Evolutionary conservation across 2,113 vertebrate species (phyloP), one percentile per base, ranked within the genome.

Genomic region (Sapayoa aenigma): DNA sequence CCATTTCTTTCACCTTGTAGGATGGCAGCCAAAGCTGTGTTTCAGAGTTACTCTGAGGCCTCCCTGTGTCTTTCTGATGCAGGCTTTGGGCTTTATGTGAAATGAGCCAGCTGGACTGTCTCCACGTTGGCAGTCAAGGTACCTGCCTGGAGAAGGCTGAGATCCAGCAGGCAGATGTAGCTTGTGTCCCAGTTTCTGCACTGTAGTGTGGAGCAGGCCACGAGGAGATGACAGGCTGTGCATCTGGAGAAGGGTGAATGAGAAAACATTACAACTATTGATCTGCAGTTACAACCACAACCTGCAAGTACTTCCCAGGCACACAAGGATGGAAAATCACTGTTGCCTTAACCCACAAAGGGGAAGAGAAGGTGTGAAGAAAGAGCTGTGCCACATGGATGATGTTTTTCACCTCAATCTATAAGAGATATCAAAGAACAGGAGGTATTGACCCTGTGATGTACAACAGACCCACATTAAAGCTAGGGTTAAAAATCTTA

Each of bases 151-250:
- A 73, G n/a, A 85, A 77, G 25, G 63, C 28, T 0, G 0, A 76
- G 53, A 60, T 83, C 78, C 79, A 69, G 4, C 1, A 60, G 37
- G 42, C 75, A 60, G 53, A 24, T 1, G 6, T 35, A 79, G 37
- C 58, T 72, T 20, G 19, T 42, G 52, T 69, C 67, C 42, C 25
- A 15, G 0, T 73, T 79, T 68, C 78, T 6, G 0, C 42, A 21
- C 12, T 73, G 37, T 1, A 16, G 41, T 28, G 86, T 31, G 0
- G 0, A 83, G 39, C 22, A 79, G 77, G 23, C 46, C 1, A 0
- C 0, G 0, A 82, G 74, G 33, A 85, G 72, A 35, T 67, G 56
- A 44, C 39, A 50, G 37, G 23, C 58, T 65, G n/a, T 47, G 69
- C 62, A 52, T 47, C 79, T 83, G 42, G n/a, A 30, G 28, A 60